phyloP scores from a whole-genome alignment of 2,113 vertebrate genomes.

The Plecotus auritus region DNA sequence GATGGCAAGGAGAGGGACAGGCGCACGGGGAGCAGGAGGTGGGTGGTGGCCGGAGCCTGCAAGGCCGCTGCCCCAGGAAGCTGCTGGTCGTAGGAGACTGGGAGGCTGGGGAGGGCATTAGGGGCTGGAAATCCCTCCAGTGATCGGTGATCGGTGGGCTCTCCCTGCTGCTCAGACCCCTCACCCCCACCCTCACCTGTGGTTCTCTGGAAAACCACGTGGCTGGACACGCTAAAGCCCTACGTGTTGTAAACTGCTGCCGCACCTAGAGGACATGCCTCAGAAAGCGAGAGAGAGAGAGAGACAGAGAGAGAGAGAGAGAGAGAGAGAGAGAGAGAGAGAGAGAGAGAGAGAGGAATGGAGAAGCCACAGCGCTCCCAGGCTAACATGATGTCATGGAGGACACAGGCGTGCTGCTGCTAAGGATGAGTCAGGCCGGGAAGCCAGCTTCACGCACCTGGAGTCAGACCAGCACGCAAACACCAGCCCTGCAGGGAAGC shows the following conservation, averaged over 20 bases:
- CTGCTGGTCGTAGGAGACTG: neutral
- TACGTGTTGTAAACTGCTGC: no score
- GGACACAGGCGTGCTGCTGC: neutral
- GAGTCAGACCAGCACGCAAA: slow-evolving; percentile 70
- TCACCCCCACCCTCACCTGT: neutral
- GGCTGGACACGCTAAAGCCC: neutral
- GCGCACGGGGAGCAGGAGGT: accelerated
- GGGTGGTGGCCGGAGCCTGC: accelerated
- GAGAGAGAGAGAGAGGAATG: accelerated
- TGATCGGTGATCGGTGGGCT: no score
- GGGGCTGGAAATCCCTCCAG: accelerated
- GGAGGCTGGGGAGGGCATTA: neutral
- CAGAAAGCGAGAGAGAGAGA: no score
- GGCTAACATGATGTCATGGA: slow-evolving; percentile 63
- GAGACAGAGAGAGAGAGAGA: accelerated
- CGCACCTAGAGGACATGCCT: neutral
- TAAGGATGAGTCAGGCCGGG: slow-evolving; percentile 73
- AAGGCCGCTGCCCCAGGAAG: neutral
- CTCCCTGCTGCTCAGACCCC: neutral
- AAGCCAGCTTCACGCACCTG: slow-evolving; percentile 65
- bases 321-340: accelerated
- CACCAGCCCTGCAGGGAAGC: slow-evolving; percentile 72
- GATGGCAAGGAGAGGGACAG: accelerated
- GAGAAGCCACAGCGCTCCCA: slow-evolving; percentile 57
- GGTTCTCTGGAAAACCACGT: neutral